Base-by-base conservation (phyloP, 2,113 vertebrate species). In the Columba livia region DNA sequence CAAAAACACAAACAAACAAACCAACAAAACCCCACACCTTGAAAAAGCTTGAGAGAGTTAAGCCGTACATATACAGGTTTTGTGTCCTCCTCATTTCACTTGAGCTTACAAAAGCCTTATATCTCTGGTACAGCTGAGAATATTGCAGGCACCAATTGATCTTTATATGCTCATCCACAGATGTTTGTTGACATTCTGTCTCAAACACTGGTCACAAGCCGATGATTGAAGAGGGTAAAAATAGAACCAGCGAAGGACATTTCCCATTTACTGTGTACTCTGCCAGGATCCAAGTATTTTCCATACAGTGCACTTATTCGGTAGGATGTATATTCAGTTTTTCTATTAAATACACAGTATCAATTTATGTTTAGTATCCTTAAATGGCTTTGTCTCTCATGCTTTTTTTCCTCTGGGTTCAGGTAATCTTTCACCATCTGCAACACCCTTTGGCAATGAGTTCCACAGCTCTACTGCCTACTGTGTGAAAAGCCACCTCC, bases 301-400 rank as follows among this genome's bases (percentile, higher is more conserved):
- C 38, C 5, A 5, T 31, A 54, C 0, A 0, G 31, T 44, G 2
- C 2, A 38, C 4, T 58, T 71, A 53, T 13, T 23, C 8, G 62
- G 15, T 40, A 38, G 8, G 11, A 29, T 32, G 13, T 13, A 57
- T 53, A 50, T 53, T 82, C 82, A 70, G 4, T 28, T 58, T 5
- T 79, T 66, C 10, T 50, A 15, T 54, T 13, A 79, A 83, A 91
- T 47, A 14, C 5, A 21, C 0, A 0, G 6, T 40, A 79, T 34
- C 3, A 29, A 29, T 48, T 48, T 0, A 36, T n/a, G 48, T 42
- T 85, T 75, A 54, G 20, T 53, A 38, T 26, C 20, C 5, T 62
- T 74, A 57, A 70, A 82, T 50, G 5, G 3, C 6, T 61, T 79
- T 86, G n/a, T 48, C 3, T 62, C 14, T 71, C 13, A 44, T 31